Evolutionary conservation across 2,113 vertebrate species (phyloP), one percentile per base, ranked within the genome.

Genomic region (Prionailurus bengalensis): DNA sequence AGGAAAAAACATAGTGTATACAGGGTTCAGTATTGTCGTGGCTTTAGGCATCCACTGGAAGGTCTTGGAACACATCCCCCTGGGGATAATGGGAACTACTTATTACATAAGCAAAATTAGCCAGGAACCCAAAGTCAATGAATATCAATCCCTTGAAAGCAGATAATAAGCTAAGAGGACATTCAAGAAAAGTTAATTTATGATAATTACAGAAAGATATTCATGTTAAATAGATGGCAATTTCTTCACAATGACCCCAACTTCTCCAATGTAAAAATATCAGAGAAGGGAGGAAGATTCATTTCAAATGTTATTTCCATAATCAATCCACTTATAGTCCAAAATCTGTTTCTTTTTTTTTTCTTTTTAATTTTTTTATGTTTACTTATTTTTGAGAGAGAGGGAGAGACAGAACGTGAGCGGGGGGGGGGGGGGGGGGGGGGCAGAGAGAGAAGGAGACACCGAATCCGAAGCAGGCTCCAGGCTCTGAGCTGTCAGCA

Each of bases 41-140:
- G 27, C 31, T 78, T 33, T 15, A 78, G 74, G 45, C 45, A 51
- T 19, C 76, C 17, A 21, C 31, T 53, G 76, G 31, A 17, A 48
- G 17, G 48, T 53, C 76, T 79, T 79, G 76, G 48, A 79, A 21
- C 48, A 11, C 51, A 53, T 33, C 16, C 29, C 14, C 29, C 29
- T 53, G 8, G 11, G 45, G 29, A 31, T 33, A 79, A 78, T 29
- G 8, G 14, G 45, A 19, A 29, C 73, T 74, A 29, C 39, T 48
- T 17, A 78, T 45, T 78, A 31, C 16, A 70, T 73, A 39, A 89
- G 82, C 86, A 95, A 96, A 97, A 91, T 94, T 78, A 94, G 84
- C 73, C 16, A 71, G 53, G 29, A 94, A 74, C 25, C 16, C 15
- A 81, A 86, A 73, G 36, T 61, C 53, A 83, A 4, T 42, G 45